phyloP scores from a whole-genome alignment of 1,140 invertebrate species.

The Papilio aristodemus region DNA sequence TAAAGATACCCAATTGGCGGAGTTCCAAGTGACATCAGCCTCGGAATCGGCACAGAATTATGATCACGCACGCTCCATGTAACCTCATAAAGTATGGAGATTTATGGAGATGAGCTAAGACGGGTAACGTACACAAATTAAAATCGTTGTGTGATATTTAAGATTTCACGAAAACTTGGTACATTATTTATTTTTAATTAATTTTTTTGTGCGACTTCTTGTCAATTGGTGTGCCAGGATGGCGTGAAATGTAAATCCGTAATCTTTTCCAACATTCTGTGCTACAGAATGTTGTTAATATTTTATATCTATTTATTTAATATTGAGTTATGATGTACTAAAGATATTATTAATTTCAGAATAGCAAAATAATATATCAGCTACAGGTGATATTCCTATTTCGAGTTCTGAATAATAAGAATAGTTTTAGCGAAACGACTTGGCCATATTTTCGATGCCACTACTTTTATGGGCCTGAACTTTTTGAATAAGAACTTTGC shows the following conservation, averaged over 20 bases:
- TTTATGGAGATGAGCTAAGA: slow-evolving; percentile 5
- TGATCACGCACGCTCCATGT: slow-evolving; percentile 6
- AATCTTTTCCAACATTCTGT: no score
- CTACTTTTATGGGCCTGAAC: slow-evolving; percentile 9
- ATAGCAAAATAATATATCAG: not conserved
- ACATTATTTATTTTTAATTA: no score
- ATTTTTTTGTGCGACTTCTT: no score
- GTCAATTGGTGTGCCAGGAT: no score
- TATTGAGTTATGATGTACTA: no score
- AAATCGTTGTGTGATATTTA: slow-evolving; percentile 1
- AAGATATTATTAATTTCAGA: no score
- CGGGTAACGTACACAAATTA: not conserved
- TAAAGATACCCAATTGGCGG: slow-evolving; percentile 10
- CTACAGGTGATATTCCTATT: not conserved
- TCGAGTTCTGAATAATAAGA: not conserved
- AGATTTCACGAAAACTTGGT: not conserved
- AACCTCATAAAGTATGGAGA: slow-evolving; percentile 16
- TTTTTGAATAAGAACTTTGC: slow-evolving; percentile 13
- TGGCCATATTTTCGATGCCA: not conserved
- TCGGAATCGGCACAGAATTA: slow-evolving; percentile 18
- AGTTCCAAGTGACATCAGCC: slow-evolving; percentile 1
- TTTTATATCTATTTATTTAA: no score
- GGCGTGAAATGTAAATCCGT: no score
- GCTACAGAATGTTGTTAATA: no score
- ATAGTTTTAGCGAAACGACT: not conserved